Evolutionary conservation across 2,888 invertebrate species (phyloP).

Genomic region (Notocelia uddmanniana): DNA sequence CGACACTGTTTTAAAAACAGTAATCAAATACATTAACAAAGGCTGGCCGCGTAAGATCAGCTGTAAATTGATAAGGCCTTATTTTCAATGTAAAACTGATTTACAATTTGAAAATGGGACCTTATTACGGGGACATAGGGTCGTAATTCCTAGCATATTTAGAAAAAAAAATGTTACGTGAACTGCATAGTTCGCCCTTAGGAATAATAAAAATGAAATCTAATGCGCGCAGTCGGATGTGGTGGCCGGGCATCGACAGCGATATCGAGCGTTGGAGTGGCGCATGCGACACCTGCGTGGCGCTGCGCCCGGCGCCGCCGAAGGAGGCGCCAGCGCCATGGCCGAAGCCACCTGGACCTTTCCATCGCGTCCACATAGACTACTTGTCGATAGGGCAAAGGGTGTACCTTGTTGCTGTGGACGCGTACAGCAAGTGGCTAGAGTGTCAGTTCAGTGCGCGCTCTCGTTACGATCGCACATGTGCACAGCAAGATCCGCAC

Average conservation of each 20-base stretch:
- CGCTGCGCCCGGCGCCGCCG: too few relatives aligned
- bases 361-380: constrained; percentile 14
- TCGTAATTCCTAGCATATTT: background rate
- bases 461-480: too few relatives aligned
- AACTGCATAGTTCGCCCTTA: constrained; percentile 4
- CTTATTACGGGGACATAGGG: background rate
- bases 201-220: background rate
- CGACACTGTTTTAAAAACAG: background rate
- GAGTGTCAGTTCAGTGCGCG: too few relatives aligned
- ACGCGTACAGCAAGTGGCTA: too few relatives aligned
- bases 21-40: constrained; percentile 10
- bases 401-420: constrained; percentile 48
- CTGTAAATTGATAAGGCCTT: constrained; percentile 29
- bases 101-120: background rate
- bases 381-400: too few relatives aligned
- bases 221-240: too few relatives aligned
- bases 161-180: background rate
- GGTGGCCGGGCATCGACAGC: too few relatives aligned
- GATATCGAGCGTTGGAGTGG: too few relatives aligned
- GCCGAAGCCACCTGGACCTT: constrained; percentile 5
- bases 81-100: constrained; percentile 1
- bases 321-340: too few relatives aligned
- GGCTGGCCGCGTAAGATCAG: constrained; percentile 36
- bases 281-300: too few relatives aligned
- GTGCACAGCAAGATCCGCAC: too few relatives aligned